Base-by-base conservation (phyloP, 2,888 invertebrate genomes). In the Andrena trimmerana region DNA sequence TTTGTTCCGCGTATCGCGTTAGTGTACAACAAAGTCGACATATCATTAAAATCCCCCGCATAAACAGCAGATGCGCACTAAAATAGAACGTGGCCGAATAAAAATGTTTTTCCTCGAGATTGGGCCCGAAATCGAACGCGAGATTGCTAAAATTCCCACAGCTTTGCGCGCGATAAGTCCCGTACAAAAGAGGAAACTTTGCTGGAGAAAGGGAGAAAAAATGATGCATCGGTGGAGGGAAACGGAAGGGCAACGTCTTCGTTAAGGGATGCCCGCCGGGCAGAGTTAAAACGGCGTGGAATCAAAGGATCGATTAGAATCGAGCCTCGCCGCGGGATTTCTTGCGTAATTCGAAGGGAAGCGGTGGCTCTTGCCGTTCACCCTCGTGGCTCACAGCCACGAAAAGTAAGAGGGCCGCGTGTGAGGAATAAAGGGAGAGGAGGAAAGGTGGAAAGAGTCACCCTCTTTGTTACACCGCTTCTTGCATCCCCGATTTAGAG, bases 241-340 rank as follows among this genome's bases (percentile, higher is more conserved):
- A 68, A 78, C 60, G 48, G 42, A 54, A 73, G 78, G 84, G 78
- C 73, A 72, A 71, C 74, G 80, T 80, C 88, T 86, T 89, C 89
- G 87, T 90, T 89, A 89, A 85, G 71, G 70, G 78, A 82, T 87
- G 87, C 87, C 88, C 86, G 83, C 81, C 77, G 86, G 86, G 88
- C 87, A 89, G 88, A 89, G 90, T 89, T 87, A 86, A 91, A 90
- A 88, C 88, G 89, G 67, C 74, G 83, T 81, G 86, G 88, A 90
- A 83, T 90, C 88, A 90, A 91, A 90, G 90, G 90, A 92, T 92
- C 92, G 91, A 92, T 92, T 87, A 88, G 83, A 88, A 89, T 90
- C 88, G 88, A 86, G 86, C 82, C 82, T 86, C 90, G 86, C 90
- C 87, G 85, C 90, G 88, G 91, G 91, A 91, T 90, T 87, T 83